These are phyloP conservation scores for Typhlichthys eigenmanni DNA, from an alignment of 2,797 vertebrate species.

Conservation along the genomic window DNA sequence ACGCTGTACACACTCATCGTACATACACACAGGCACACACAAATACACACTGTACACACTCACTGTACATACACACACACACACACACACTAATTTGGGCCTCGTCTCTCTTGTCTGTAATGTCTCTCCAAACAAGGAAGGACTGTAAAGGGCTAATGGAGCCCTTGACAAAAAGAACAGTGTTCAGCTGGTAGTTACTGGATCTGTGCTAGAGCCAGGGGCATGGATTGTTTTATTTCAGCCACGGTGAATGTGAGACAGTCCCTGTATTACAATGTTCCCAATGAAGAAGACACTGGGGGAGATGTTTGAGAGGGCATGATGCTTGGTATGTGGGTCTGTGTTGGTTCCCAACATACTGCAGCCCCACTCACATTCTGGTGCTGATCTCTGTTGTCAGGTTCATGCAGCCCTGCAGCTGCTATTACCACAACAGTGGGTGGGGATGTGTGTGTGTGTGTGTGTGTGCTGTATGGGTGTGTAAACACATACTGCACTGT, in stretches of 20 bases:
- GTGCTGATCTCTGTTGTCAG: constrained; percentile 78
- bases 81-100: neutral
- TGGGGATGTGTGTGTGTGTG: constrained; percentile 40
- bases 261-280: constrained; percentile 46
- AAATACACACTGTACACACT: neutral
- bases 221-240: constrained; percentile 4
- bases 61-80: neutral
- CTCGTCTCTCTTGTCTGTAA: no score
- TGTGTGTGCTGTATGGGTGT: constrained; percentile 39
- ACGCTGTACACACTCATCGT: no score
- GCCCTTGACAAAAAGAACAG: neutral
- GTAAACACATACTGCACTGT: constrained; percentile 8
- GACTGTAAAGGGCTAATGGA: neutral
- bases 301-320: constrained; percentile 58
- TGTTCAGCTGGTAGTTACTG: neutral
- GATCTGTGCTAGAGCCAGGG: neutral
- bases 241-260: constrained; percentile 32
- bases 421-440: constrained; percentile 61
- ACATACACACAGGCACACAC: neutral
- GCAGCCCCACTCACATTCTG: constrained; percentile 73
- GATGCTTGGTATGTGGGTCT: constrained; percentile 75
- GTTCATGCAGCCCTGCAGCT: constrained; percentile 77
- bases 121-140: neutral
- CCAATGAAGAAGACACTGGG: constrained; percentile 42
- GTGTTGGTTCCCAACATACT: constrained; percentile 72